Base-by-base conservation (phyloP, 2,888 invertebrate species). In the Argyra leucocephala region DNA sequence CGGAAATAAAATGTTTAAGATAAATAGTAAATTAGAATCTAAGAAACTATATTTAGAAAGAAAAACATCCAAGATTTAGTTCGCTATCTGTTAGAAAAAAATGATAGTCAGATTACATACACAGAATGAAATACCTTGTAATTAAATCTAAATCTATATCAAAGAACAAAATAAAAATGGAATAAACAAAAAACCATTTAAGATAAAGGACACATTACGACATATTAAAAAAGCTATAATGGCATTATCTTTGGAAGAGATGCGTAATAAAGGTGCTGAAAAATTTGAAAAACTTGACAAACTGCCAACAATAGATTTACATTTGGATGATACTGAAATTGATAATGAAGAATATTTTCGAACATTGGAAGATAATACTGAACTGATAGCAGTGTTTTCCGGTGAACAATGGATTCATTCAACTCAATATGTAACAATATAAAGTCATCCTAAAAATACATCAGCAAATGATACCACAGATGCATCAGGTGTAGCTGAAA, bases 261-360 rank as follows among this genome's bases (percentile, higher is more conserved):
- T 93, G 74, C 85, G 88, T 71, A 81, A 83, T 69, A 88, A 89
- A 82, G 88, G 90, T 64, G 84, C 88, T 63, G 88, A 88, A 74
- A 90, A 91, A 78, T 83, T 92, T 70, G 86, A 86, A 24, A 79
- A 83, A 65, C 82, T 83, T 69, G 85, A 86, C 70, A 82, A 81
- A 61, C 75, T 81, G 69, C 81, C 92, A 66, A 90, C 89, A 64
- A 89, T 95, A 66, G 94, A 93, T 57, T 81, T 96, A 71, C 95
- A 96, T 77, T 88, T 86, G 63, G 96, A 96, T 81, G 96, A 96
- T 37, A 96, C 96, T 0, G 95, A 96, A 82, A 91, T 96, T 63
- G 95, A 96, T 73, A 95, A 96, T 75, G 95, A 96, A 77, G 94
- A 94, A 76, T 96, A 95, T 80, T 96, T 96, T 78, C 89, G 88